Conservation (phyloP, 2,113 vertebrate genomes). For the Corythaeola cristata region DNA sequence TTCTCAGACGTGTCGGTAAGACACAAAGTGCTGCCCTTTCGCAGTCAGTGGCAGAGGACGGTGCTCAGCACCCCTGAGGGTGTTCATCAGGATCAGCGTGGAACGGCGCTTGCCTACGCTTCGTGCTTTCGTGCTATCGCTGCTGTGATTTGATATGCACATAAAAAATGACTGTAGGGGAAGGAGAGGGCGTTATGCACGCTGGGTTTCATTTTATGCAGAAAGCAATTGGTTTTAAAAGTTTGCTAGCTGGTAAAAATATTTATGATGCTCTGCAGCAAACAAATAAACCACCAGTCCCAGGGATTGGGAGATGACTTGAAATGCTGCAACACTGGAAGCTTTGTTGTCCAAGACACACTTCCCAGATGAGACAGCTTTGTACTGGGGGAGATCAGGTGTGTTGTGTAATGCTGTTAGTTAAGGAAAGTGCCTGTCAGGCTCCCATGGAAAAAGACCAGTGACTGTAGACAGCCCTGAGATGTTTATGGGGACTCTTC, state of each 20-base stretch:
- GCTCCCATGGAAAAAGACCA: background rate
- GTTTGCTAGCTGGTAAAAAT: background rate
- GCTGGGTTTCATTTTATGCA: background rate
- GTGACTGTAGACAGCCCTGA: fast-evolving
- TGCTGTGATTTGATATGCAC: background rate
- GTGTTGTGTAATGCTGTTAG: fast-evolving
- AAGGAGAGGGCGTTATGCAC: background rate
- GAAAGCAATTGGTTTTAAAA: background rate
- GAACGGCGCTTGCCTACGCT: fast-evolving
- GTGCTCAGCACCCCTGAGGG: background rate
- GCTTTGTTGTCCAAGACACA: fast-evolving
- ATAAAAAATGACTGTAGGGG: background rate
- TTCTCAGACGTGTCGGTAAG: background rate
- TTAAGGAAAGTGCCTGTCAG: background rate
- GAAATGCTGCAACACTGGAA: background rate
- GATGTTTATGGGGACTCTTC: background rate
- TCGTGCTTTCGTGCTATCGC: background rate
- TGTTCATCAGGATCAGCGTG: fast-evolving
- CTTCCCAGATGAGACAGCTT: background rate
- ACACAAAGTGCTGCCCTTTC: background rate
- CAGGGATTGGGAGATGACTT: background rate
- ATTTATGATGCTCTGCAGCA: background rate
- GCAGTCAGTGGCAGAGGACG: background rate
- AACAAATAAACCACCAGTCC: background rate
- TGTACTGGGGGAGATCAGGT: background rate